Percentiles rank a stretch among this genome's conserved stretches.
Conservation (phyloP, 2,797 vertebrate species). For the Setipinna tenuifilis region DNA sequence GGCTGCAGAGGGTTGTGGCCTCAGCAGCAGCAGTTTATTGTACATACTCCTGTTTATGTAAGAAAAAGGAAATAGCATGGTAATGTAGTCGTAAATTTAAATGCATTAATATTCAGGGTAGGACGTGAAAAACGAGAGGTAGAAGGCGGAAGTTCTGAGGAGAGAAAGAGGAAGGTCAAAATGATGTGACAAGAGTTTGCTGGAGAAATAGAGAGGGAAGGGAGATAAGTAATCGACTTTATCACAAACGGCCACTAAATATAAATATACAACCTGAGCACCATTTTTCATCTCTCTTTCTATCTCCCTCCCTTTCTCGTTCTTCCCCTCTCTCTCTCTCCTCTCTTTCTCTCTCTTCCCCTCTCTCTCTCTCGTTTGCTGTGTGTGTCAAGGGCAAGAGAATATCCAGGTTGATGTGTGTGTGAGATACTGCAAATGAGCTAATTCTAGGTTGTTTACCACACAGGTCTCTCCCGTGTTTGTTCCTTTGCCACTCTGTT, state of each 20-base stretch:
- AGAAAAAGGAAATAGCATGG: background rate
- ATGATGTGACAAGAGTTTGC: background rate
- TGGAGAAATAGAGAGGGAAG: background rate
- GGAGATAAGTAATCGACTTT: background rate
- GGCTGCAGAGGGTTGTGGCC: background rate
- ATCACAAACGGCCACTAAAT: background rate
- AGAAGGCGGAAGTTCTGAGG: background rate
- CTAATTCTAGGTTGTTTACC: background rate
- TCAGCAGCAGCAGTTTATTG: background rate
- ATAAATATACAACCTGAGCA: background rate
- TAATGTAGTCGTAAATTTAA: background rate
- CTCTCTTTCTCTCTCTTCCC: background rate
- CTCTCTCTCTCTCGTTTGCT: background rate
- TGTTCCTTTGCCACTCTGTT: no score
- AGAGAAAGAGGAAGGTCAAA: conserved; percentile 12
- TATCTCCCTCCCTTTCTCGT: no score
- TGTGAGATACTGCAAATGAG: background rate
- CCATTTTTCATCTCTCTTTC: background rate
- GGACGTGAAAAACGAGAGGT: background rate
- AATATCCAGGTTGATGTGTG: background rate
- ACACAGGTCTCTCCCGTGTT: no score
- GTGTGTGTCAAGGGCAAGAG: background rate
- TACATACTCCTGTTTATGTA: background rate
- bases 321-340: background rate
- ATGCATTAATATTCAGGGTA: background rate